Base-by-base conservation (phyloP, 35 echinoderm and acorn worm species). In the Ophiothrix spiculata region DNA sequence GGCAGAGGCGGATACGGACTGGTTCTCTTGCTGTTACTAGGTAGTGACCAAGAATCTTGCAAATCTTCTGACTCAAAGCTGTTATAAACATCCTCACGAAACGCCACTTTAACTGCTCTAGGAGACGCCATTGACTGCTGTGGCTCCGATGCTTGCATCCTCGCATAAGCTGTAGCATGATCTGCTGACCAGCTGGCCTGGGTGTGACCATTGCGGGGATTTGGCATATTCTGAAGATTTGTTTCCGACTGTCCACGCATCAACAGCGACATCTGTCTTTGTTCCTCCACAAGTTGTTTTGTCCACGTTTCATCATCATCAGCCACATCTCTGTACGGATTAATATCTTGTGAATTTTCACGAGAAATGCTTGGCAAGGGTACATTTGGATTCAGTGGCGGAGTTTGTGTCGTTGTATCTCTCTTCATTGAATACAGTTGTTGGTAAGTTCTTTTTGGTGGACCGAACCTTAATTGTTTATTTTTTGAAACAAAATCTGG, bases 401-500 rank as follows among this genome's bases (percentile, higher is more conserved):
- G 34, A 2, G 81, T 41, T 63, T 37, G 40, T 0, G 74, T 33
- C 12, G 40, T 74, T 33, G 80, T 87, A 19, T 87, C 80, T 33
- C 87, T 85, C 8, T 75, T 82, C 34, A 76, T 77, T 0, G 49
- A 39, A 23, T 87, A 92, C 64, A 56, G 6, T 69, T 69, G 10
- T 25, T 2, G 3, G 23, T 69, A 69, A 69, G 60, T 92, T 36
- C 84, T 77, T 31, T 85, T 89, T 40, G 56, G 87, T 15, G 54
- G 90, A 32, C 78, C 84, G 82, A 19, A 42, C 33, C 40, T 86
- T 79, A 76, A 74, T 35, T 81, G 38, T 75, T 87, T 94, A 63
- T 99, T 99, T 31, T 83, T 49, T 36, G 94, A 86, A 32, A 99
- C 94, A 77, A 99, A 99, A 76, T 94, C 91, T 34, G 81, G 88